Evolutionary conservation across 2,113 vertebrate genomes (phyloP), one percentile per base, ranked within the genome.

Genomic region (Rafetus swinhoei): DNA sequence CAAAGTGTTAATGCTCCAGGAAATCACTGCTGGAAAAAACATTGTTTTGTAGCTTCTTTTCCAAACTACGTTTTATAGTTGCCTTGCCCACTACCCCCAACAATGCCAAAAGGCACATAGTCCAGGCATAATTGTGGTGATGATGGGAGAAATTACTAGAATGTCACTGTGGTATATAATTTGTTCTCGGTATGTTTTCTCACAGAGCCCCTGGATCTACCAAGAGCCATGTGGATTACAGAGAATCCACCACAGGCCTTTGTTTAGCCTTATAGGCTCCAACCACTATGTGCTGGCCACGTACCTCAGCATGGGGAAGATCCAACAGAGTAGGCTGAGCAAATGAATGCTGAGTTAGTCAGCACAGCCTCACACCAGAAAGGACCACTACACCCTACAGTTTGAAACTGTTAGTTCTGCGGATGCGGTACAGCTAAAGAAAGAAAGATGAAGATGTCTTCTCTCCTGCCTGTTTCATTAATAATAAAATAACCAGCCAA

Each of bases 61-160:
- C 82, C 81, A 89, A 85, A 82, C 53, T 25, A 79, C 52, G 79
- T 81, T 86, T 88, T 74, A 12, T 52, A 9, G 84, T 93, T 53
- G 39, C 14, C 50, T 84, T 4, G 32, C 82, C 91, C 79, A 65
- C 39, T 14, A 54, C 79, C 35, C 9, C 85, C 45, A 45, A 83
- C 29, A 81, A 9, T 50, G 39, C 74, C 24, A 50, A 45, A 25
- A 45, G 35, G 13, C 14, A 25, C 74, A 25, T 72, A 72, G n/a
- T 21, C 65, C 14, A 8, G 11, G 14, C 5, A 2, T 32, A 72
- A 52, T 3, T 80, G 12, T 0, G 0, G 35, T 16, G 21, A 84
- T 4, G 10, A 13, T 65, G 4, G 45, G 35, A 50, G 74, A 77
- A 77, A 7, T 50, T 24, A 50, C 21, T 69, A 3, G 35, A 86